Evolutionary conservation across 2,888 invertebrate species (phyloP).

Genomic region (Calliopum simillimum): DNA sequence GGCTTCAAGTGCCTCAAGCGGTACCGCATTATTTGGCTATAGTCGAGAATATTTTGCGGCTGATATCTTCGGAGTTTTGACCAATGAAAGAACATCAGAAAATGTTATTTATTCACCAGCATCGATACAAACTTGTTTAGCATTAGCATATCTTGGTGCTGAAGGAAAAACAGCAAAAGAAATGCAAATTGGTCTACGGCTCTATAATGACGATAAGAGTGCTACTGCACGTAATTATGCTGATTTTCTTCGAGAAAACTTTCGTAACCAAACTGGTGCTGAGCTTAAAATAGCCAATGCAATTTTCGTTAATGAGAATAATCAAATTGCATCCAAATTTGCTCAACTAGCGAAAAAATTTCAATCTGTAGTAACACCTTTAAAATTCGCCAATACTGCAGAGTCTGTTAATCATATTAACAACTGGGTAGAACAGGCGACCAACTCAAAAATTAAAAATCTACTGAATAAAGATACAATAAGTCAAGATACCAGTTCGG

Average conservation of each 20-base stretch:
- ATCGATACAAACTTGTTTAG: conserved; percentile 78
- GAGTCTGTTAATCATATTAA: conserved; percentile 76
- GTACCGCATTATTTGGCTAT: conserved; percentile 44
- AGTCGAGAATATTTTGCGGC: conserved; percentile 54
- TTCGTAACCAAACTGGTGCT: conserved; percentile 40
- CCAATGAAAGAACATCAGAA: conserved; percentile 34
- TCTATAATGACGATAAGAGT: conserved; percentile 48
- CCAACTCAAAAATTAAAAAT: conserved; percentile 84
- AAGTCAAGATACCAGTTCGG: conserved; percentile 71
- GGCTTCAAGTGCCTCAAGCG: conserved; percentile 39
- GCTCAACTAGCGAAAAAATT: conserved; percentile 74
- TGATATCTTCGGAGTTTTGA: conserved; percentile 50
- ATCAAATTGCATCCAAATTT: conserved; percentile 70
- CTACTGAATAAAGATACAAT: conserved; percentile 75
- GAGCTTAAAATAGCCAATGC: conserved; percentile 76
- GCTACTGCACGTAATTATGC: conserved; percentile 54
- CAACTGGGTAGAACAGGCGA: conserved; percentile 82
- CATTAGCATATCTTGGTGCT: conserved; percentile 79
- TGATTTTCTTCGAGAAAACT: conserved; percentile 49
- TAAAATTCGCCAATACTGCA: conserved; percentile 72
- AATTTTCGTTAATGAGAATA: conserved; percentile 73
- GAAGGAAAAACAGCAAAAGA: conserved; percentile 67
- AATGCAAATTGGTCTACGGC: conserved; percentile 50
- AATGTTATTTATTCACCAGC: conserved; percentile 60
- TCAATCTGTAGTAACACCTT: conserved; percentile 72